phyloP scores from a whole-genome alignment of 2,797 vertebrate species.

The Premnoplex brunnescens region DNA sequence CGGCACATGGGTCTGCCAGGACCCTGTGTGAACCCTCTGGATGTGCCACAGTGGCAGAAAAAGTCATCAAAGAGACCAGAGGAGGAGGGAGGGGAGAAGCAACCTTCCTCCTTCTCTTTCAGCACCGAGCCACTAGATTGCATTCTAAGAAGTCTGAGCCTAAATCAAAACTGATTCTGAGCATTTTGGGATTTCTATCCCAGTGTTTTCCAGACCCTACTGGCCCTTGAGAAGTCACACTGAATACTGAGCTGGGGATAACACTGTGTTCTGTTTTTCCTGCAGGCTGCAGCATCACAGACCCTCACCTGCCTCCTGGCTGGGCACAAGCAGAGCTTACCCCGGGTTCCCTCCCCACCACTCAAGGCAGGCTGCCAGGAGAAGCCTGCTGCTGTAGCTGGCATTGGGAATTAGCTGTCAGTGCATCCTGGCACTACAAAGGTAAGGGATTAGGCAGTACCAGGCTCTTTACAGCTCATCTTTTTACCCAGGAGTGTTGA shows the following conservation, averaged over 20 bases:
- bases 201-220: neutral
- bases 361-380: neutral
- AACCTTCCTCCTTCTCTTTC: neutral
- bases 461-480: neutral
- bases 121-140: neutral
- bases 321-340: neutral
- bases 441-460: fast-evolving
- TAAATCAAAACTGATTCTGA: neutral
- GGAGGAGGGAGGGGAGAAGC: neutral
- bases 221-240: neutral
- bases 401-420: neutral
- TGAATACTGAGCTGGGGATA: neutral
- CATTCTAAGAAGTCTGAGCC: neutral
- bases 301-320: neutral
- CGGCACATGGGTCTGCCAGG: neutral
- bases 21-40: neutral
- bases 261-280: neutral
- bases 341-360: neutral
- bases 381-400: neutral
- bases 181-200: neutral
- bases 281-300: neutral
- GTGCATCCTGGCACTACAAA: neutral
- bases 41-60: neutral
- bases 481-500: neutral
- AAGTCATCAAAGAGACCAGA: neutral